Base-by-base conservation (phyloP, 2,888 invertebrate species). In the Pandemis corylana region DNA sequence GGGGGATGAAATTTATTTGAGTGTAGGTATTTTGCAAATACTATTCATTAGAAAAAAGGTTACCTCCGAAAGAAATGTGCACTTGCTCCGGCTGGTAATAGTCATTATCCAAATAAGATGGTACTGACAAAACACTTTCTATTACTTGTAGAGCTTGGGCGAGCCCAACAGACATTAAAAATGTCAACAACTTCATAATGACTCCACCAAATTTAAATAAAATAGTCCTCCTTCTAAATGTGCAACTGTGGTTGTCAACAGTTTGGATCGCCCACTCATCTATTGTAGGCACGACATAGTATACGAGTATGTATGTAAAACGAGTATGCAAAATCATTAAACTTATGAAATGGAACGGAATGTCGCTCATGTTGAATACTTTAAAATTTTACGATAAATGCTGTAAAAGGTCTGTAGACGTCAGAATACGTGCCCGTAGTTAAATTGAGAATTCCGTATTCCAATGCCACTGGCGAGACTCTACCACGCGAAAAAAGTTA, bases 31-130 rank as follows among this genome's bases (percentile, higher is more conserved):
- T 49, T 5, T n/a, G 46, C 20, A 46, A 64, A 44, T 9, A 64
- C 20, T 44, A 13, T n/a, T 62, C 4, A 64, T 7, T 20, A 2
- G 42, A 42, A 10, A 63, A 15, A 15, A 69, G 46, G 46, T 72
- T 83, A 95, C 95, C 95, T 80, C 96, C 96, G 81, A 95, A 96
- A 7, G 96, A 89, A 75, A 96, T 90, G 83, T 96, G 96, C 3
- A 96, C 89, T 87, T 96, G 96, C 85, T 96, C 96, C 0, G 96
- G 96, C 85, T 96, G 96, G 83, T 95, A 95, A 80, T 89, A 92
- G 12, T 78, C 75, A 28, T 59, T 59, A 28, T 20, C 7, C 59
- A 28, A 20, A 59, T 5, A 12, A 10, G 28, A 20, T 28, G 59
- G 59, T 28, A 2, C 59, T 28, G 59, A 28, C 7, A 28, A 20